Percentiles rank a stretch among this genome's conserved stretches.
Evolutionary conservation across 2,113 vertebrate genomes (phyloP).

Genomic region (Leuciscus idus): DNA sequence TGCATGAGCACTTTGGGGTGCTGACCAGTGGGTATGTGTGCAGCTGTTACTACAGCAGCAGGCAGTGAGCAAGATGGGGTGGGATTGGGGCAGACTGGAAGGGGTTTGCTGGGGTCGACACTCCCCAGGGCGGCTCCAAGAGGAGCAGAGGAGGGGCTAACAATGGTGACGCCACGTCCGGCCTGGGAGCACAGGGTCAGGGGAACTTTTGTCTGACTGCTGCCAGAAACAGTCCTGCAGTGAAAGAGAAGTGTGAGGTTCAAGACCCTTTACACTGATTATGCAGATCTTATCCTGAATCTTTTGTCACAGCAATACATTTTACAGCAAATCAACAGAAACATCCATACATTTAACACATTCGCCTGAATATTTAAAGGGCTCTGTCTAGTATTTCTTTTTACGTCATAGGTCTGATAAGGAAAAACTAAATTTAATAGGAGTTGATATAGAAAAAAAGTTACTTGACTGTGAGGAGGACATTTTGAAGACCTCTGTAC

Average conservation of each 20-base stretch:
- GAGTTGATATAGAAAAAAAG: not conserved
- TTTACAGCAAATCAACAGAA: not conserved
- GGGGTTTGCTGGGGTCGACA: slow-evolving; percentile 75
- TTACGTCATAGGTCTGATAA: not conserved
- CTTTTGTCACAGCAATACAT: not conserved
- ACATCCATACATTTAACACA: not conserved
- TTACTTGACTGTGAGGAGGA: too few relatives aligned
- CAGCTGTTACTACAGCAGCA: slow-evolving; percentile 80
- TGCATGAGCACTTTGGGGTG: slow-evolving; percentile 92
- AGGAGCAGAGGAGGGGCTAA: slow-evolving; percentile 82
- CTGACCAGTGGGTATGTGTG: slow-evolving; percentile 86
- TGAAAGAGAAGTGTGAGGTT: slow-evolving; percentile 4
- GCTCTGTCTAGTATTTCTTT: not conserved
- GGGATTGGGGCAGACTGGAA: slow-evolving; percentile 67
- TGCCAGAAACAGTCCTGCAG: slow-evolving; percentile 82
- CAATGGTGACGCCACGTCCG: slow-evolving; percentile 82
- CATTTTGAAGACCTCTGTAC: not conserved
- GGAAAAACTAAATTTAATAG: not conserved
- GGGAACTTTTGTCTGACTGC: slow-evolving; percentile 86
- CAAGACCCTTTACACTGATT: not conserved
- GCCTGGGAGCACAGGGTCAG: slow-evolving; percentile 82
- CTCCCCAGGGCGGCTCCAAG: slow-evolving; percentile 82
- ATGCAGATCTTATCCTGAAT: not conserved
- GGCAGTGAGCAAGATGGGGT: slow-evolving; percentile 73
- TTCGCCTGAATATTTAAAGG: too few relatives aligned